Conservation (phyloP, 1,140 invertebrate species). For the Leucophenga varia region DNA sequence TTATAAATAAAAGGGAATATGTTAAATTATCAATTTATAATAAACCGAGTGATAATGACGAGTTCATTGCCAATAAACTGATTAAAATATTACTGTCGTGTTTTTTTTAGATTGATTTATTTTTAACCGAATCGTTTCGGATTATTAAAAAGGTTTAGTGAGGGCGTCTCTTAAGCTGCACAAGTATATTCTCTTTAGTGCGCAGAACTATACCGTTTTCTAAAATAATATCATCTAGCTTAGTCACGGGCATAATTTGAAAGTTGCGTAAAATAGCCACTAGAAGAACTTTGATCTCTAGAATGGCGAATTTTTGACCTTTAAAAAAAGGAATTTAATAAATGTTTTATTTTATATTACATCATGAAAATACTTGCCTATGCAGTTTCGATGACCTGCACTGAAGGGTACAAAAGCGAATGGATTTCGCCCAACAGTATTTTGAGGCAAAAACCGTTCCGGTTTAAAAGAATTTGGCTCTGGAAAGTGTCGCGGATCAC, state of each 20-base stretch:
- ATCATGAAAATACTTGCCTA: slow-evolving; percentile 22
- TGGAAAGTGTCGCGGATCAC: slow-evolving; percentile 63
- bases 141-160: too few relatives aligned
- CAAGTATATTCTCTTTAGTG: slow-evolving; percentile 22
- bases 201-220: slow-evolving; percentile 36
- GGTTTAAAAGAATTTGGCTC: slow-evolving; percentile 75
- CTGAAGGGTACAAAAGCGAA: slow-evolving; percentile 66
- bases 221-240: slow-evolving; percentile 25
- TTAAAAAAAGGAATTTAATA: slow-evolving; percentile 20
- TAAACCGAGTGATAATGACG: too few relatives aligned
- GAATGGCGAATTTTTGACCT: slow-evolving; percentile 56
- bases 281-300: slow-evolving; percentile 56
- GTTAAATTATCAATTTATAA: too few relatives aligned
- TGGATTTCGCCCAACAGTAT: slow-evolving; percentile 53
- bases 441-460: slow-evolving; percentile 73
- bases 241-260: slow-evolving; percentile 27
- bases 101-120: too few relatives aligned
- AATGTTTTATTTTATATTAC: slow-evolving; percentile 18
- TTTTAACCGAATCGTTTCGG: too few relatives aligned
- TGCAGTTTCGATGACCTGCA: slow-evolving; percentile 48
- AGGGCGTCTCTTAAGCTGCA: slow-evolving; percentile 14
- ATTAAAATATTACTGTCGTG: too few relatives aligned
- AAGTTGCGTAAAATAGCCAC: slow-evolving; percentile 52
- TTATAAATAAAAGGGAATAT: too few relatives aligned
- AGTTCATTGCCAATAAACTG: too few relatives aligned